Percentiles rank a stretch among this genome's conserved stretches.
These are phyloP conservation scores for Tapirus indicus DNA, from an alignment of 2,797 vertebrate genomes.

Conservation along the genomic window DNA sequence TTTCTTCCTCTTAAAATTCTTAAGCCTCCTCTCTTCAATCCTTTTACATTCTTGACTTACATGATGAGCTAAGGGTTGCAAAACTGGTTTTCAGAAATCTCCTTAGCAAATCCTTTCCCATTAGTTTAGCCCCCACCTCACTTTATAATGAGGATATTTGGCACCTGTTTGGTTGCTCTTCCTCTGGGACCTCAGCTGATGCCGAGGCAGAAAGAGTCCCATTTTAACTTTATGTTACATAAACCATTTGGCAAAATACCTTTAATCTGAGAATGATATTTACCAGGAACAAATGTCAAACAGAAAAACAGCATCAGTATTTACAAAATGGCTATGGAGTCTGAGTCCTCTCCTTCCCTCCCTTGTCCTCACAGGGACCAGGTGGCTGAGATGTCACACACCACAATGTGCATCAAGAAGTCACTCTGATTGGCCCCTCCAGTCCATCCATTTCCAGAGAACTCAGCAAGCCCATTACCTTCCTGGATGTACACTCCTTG, in stretches of 20 bases:
- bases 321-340: background rate
- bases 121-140: background rate
- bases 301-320: background rate
- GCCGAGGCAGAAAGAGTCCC: background rate
- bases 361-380: too few relatives aligned
- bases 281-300: background rate
- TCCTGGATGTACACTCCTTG: too few relatives aligned
- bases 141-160: background rate
- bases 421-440: too few relatives aligned
- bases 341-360: background rate
- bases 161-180: background rate
- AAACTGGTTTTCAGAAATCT: constrained; percentile 36
- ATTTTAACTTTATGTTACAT: constrained; percentile 33
- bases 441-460: too few relatives aligned
- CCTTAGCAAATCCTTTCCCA: background rate
- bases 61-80: background rate
- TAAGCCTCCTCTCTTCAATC: background rate
- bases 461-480: too few relatives aligned
- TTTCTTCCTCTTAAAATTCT: background rate
- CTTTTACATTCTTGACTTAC: background rate
- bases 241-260: background rate
- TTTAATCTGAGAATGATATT: background rate
- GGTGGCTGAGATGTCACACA: too few relatives aligned
- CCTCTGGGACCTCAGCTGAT: background rate
- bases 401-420: too few relatives aligned